A percentile compares a stretch with the other conserved stretches of the same genome.
Conservation (phyloP, 2,888 invertebrate genomes). For the Pterostichus madidus region DNA sequence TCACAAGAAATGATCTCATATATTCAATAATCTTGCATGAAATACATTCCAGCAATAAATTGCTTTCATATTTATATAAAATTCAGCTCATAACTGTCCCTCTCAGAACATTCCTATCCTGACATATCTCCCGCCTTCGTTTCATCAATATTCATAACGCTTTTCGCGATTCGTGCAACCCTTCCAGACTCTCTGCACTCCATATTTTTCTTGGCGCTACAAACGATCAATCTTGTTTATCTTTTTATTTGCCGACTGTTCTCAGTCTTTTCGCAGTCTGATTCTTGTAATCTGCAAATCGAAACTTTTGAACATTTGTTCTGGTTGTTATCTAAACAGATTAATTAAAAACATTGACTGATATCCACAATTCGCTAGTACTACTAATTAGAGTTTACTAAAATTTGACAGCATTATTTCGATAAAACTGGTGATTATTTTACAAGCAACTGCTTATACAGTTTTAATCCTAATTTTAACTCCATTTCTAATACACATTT, state of each 20-base stretch:
- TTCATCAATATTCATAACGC: conserved; percentile 46
- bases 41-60: conserved; percentile 19
- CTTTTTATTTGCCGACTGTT: conserved; percentile 1
- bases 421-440: no score
- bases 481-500: no score
- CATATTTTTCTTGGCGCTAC: conserved; percentile 23
- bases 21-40: background rate
- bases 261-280: background rate
- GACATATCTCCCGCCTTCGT: conserved; percentile 7
- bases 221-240: conserved; percentile 36
- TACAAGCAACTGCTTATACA: no score
- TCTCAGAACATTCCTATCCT: conserved; percentile 5
- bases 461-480: no score
- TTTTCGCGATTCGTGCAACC: background rate
- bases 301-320: background rate
- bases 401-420: no score
- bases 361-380: no score
- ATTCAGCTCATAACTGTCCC: background rate
- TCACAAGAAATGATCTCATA: background rate
- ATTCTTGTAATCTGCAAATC: background rate
- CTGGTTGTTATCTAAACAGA: no score
- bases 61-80: background rate
- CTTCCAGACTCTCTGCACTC: background rate
- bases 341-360: no score
- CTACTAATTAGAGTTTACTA: no score